These are phyloP conservation scores for Lycia hirtaria DNA, from an alignment of 2,888 invertebrate genomes.

Conservation along the genomic window DNA sequence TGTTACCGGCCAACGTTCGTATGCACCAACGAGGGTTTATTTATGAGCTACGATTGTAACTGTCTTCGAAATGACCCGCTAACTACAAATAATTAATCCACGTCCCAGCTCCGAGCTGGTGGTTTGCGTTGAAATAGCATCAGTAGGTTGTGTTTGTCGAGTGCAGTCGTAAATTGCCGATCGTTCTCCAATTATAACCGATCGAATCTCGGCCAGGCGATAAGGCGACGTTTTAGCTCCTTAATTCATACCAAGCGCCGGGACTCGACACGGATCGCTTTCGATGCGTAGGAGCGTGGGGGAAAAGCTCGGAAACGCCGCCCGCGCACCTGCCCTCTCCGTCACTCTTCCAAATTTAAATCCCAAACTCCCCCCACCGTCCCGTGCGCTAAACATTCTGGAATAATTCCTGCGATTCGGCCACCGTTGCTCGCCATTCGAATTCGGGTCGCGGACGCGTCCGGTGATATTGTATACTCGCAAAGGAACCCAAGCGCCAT, in stretches of 20 bases:
- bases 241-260: conserved; percentile 29
- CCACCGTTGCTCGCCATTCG: conserved; percentile 83
- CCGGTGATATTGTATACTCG: conserved; percentile 74
- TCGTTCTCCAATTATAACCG: conserved; percentile 62
- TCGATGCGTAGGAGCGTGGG: conserved; percentile 55
- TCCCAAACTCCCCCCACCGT: conserved; percentile 82
- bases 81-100: conserved; percentile 35
- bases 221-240: conserved; percentile 56
- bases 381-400: conserved; percentile 79
- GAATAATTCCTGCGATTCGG: conserved; percentile 84
- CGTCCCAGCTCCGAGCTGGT: conserved; percentile 25
- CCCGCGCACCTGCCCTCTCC: conserved; percentile 85
- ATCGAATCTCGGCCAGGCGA: conserved; percentile 65
- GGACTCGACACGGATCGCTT: conserved; percentile 47
- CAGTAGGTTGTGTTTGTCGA: conserved; percentile 53
- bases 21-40: conserved; percentile 28
- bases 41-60: conserved; percentile 34
- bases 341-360: conserved; percentile 86
- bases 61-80: conserved; percentile 29
- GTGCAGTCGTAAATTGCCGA: conserved; percentile 56
- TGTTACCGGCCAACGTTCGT: conserved; percentile 6
- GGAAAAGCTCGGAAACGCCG: conserved; percentile 75
- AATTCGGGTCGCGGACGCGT: conserved; percentile 85
- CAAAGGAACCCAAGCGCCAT: conserved; percentile 80
- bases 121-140: conserved; percentile 49